Percentiles rank a stretch among this genome's conserved stretches.
Conservation (phyloP, 2,797 vertebrate genomes). For the Eremophila alpestris region DNA sequence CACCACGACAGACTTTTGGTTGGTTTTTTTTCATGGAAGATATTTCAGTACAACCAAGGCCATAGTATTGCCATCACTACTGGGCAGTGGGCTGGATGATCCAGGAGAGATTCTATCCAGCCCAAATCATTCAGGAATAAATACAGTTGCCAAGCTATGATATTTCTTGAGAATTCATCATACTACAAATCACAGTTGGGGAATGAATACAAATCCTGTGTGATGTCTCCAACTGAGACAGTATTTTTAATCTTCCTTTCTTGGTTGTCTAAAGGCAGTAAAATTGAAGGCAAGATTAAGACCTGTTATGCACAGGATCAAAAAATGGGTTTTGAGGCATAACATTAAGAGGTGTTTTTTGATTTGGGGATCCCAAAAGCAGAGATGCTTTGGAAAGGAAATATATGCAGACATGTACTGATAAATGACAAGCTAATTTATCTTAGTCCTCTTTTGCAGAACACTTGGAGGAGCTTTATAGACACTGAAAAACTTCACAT, state of each 20-base stretch:
- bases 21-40: not conserved
- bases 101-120: not conserved
- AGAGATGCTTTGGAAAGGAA: not conserved
- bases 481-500: not conserved
- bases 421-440: not conserved
- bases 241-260: constrained; percentile 48
- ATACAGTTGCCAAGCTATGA: not conserved
- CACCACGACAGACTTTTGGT: not conserved
- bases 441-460: not conserved
- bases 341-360: not conserved
- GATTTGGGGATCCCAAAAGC: not conserved
- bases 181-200: constrained; percentile 6
- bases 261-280: not conserved
- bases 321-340: not conserved
- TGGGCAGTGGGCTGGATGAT: not conserved
- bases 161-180: constrained; percentile 26
- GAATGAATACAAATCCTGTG: not conserved
- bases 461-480: not conserved
- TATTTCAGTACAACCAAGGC: not conserved
- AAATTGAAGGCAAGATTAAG: constrained; percentile 26
- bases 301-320: not conserved
- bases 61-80: not conserved
- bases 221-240: not conserved
- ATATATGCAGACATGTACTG: not conserved
- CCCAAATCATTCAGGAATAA: not conserved